Conservation (phyloP, 1,140 invertebrate species). For the Sinonovacula constricta region DNA sequence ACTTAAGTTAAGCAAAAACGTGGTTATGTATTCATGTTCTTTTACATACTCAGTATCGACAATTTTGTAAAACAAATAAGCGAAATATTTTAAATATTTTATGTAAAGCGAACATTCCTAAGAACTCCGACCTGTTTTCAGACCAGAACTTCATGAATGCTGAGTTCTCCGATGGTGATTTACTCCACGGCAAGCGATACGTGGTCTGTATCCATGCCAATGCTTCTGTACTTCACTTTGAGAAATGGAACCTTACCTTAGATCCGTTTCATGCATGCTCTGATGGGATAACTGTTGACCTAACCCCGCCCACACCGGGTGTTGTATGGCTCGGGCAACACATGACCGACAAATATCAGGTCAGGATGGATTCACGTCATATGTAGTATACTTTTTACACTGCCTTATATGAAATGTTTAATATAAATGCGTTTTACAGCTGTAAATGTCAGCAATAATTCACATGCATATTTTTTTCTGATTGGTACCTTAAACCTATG, state of each 20-base stretch:
- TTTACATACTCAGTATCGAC: neutral
- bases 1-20: too few species aligned
- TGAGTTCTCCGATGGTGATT: constrained; percentile 20
- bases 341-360: constrained; percentile 32
- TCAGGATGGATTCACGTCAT: constrained; percentile 1
- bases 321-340: constrained; percentile 56
- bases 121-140: too few species aligned
- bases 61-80: neutral
- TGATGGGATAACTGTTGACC: constrained; percentile 65
- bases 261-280: constrained; percentile 55
- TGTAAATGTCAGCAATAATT: too few species aligned
- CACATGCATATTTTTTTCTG: too few species aligned
- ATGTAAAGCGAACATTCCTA: too few species aligned
- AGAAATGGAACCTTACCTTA: constrained; percentile 54
- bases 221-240: constrained; percentile 30
- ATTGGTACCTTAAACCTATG: too few species aligned
- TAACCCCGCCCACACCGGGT: constrained; percentile 55
- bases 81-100: neutral
- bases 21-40: neutral
- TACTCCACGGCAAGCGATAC: constrained; percentile 61
- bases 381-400: neutral
- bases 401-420: neutral
- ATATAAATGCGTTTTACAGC: neutral
- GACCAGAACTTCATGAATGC: constrained; percentile 41
- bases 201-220: constrained; percentile 62